Evolutionary conservation across 1,140 invertebrate genomes (phyloP).

Genomic region (Theocolax elegans): DNA sequence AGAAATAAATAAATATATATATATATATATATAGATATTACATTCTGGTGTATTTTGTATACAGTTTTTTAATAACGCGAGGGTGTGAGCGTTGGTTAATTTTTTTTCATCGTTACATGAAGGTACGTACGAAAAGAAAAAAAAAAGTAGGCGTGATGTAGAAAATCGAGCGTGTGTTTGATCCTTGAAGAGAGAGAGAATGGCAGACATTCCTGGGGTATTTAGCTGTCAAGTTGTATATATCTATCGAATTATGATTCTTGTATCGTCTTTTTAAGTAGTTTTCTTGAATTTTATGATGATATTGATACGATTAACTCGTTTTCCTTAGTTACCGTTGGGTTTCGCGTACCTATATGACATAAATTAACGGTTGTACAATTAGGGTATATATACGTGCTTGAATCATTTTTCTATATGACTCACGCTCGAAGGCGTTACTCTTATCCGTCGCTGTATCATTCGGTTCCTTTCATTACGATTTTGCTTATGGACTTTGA

Average conservation of each 20-base stretch:
- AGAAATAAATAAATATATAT: no score
- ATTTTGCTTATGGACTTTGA: background rate
- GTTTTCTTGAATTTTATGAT: no score
- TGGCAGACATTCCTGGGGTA: conserved; percentile 21
- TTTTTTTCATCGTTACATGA: conserved; percentile 26
- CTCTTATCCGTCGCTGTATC: background rate
- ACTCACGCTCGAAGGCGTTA: conserved; percentile 20
- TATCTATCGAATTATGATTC: no score
- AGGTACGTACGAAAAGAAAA: conserved; percentile 4
- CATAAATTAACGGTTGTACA: no score
- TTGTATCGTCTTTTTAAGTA: no score
- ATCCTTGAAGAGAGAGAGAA: conserved; percentile 23
- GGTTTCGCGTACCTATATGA: no score
- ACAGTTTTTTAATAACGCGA: background rate
- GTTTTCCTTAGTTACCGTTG: no score
- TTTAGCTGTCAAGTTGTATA: conserved; percentile 29
- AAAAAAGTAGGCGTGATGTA: no score
- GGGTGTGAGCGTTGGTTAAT: background rate
- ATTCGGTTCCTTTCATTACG: background rate
- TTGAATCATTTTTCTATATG: conserved; percentile 4
- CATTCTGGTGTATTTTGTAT: background rate
- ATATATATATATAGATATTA: no score
- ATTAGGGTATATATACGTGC: no score
- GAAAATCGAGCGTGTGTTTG: background rate
- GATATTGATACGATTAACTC: no score